A percentile compares a stretch with the other conserved stretches of the same genome.
phyloP scores from a whole-genome alignment of 2,113 vertebrate genomes.

The Haemorhous mexicanus region DNA sequence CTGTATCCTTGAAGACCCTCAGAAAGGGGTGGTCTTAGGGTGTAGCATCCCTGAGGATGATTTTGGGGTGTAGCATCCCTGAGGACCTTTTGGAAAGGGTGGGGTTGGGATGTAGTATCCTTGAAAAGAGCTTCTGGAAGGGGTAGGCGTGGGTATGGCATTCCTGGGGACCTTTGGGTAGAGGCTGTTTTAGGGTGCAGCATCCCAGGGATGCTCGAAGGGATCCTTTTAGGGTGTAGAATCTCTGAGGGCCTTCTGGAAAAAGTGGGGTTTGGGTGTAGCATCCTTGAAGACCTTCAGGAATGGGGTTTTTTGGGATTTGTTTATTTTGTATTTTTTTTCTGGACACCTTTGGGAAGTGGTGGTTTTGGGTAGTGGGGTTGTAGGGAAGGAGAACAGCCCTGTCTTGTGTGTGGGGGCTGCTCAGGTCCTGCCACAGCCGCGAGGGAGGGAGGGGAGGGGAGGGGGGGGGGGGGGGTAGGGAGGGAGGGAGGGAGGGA shows the following conservation, averaged over 20 bases:
- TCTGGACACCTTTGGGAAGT: background rate
- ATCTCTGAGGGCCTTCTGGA: background rate
- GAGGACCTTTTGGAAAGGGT: too few species aligned
- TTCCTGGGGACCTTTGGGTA: background rate
- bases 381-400: too few species aligned
- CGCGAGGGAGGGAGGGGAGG: too few species aligned
- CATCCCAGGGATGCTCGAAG: background rate
- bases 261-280: background rate
- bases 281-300: too few species aligned
- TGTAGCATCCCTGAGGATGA: too few species aligned
- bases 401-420: too few species aligned
- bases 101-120: background rate
- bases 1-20: fast-evolving
- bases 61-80: too few species aligned
- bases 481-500: too few species aligned
- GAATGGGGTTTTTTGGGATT: background rate
- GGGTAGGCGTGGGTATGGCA: background rate
- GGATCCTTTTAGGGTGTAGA: background rate
- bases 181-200: background rate
- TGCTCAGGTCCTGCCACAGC: too few species aligned
- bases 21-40: fast-evolving
- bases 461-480: too few species aligned
- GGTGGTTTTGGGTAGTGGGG: background rate
- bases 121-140: background rate
- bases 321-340: too few species aligned